phyloP scores from a whole-genome alignment of 2,113 vertebrate species.

The Sclerurus mexicanus region DNA sequence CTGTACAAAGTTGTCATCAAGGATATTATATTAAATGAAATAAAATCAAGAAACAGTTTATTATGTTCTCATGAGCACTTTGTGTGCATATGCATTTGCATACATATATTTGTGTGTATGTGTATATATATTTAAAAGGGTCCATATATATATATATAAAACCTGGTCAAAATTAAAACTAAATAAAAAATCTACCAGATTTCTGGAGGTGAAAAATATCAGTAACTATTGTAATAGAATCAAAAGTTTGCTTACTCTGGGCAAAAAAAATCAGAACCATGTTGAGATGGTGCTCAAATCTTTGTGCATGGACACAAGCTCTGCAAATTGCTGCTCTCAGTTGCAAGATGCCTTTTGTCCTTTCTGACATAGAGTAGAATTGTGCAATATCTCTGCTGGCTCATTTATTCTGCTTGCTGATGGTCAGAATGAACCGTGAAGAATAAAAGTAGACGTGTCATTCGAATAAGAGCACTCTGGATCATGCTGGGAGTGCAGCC shows the following conservation, averaged over 20 bases:
- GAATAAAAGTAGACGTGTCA: neutral
- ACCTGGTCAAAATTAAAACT: neutral
- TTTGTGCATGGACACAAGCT: neutral
- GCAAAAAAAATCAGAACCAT: neutral
- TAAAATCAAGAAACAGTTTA: neutral
- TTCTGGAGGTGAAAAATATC: neutral
- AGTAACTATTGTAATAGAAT: neutral
- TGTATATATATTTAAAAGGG: neutral
- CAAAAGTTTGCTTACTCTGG: neutral
- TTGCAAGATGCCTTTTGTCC: neutral
- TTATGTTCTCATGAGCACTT: neutral
- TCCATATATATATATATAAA: neutral
- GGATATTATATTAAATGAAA: neutral
- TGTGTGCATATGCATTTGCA: neutral
- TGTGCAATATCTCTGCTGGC: neutral
- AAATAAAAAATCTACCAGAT: neutral
- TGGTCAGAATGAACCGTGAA: slow-evolving; percentile 32
- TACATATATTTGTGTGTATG: neutral
- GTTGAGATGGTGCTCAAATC: neutral
- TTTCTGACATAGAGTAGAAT: neutral
- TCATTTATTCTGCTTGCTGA: neutral
- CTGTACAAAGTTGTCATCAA: neutral
- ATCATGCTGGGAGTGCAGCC: neutral
- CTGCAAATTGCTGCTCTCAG: neutral
- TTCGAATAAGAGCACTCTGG: neutral